Evolutionary conservation across 2,113 vertebrate genomes (phyloP).

Genomic region (Sterrhoptilus dennistouni): DNA sequence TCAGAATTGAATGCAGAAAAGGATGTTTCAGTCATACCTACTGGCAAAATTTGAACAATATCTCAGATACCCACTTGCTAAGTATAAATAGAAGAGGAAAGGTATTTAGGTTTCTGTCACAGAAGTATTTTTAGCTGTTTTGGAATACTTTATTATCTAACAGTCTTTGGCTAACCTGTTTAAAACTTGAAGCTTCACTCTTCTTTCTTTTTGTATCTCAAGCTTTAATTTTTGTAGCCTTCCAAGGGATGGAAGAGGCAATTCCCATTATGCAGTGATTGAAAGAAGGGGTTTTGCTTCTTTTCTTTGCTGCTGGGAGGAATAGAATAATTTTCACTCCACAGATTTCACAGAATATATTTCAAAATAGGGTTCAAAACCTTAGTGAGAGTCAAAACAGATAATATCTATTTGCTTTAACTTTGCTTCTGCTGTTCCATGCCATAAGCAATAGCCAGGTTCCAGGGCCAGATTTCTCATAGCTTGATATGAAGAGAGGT

Average conservation of each 20-base stretch:
- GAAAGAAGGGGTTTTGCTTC: not conserved
- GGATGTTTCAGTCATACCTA: conserved; percentile 2
- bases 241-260: not conserved
- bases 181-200: not conserved
- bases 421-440: not conserved
- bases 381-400: not conserved
- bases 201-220: not conserved
- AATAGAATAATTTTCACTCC: not conserved
- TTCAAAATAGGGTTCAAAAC: not conserved
- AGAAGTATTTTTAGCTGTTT: conserved; percentile 34
- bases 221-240: not conserved
- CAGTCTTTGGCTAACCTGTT: not conserved
- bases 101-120: conserved; percentile 34
- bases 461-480: not conserved
- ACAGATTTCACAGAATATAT: not conserved
- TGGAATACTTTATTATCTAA: conserved; percentile 36
- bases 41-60: conserved; percentile 33
- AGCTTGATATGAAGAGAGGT: not conserved
- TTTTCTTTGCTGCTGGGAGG: not conserved
- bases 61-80: conserved; percentile 31
- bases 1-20: conserved; percentile 5
- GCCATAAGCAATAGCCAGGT: not conserved
- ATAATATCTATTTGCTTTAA: not conserved
- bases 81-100: conserved; percentile 47
- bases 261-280: not conserved